Conservation (phyloP, 1,140 invertebrate genomes). For the Neoseiulus cucumeris region DNA sequence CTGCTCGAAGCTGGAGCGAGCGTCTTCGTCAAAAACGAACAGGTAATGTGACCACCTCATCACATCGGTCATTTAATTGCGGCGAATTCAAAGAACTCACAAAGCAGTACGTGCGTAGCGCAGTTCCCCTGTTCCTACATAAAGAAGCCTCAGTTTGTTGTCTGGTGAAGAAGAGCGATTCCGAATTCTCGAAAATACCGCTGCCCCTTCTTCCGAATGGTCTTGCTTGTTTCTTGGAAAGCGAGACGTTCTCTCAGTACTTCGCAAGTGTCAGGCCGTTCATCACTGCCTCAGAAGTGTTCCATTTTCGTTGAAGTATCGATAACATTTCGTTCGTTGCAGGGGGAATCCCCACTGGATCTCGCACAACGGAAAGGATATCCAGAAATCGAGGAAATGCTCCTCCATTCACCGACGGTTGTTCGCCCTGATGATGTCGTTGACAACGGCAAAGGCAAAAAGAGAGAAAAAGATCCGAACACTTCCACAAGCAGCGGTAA, state of each 20-base stretch:
- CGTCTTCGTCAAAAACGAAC: conserved; percentile 47
- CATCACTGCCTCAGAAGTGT: no score
- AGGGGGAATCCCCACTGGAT: conserved; percentile 70
- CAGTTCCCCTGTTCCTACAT: no score
- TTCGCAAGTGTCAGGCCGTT: no score
- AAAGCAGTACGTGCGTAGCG: no score
- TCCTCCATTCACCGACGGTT: conserved; percentile 40
- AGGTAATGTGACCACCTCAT: conserved; percentile 30
- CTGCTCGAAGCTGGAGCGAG: conserved; percentile 67
- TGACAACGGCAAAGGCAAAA: conserved; percentile 26
- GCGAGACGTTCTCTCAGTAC: no score
- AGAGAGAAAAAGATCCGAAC: conserved; percentile 27
- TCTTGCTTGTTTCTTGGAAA: no score
- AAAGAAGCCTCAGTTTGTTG: no score
- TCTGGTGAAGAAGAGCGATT: no score
- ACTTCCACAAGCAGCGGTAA: conserved; percentile 16
- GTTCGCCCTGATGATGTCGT: neutral
- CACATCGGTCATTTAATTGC: neutral
- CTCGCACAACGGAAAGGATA: conserved; percentile 69
- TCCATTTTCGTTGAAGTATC: no score
- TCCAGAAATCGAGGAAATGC: conserved; percentile 53
- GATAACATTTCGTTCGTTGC: conserved; percentile 25
- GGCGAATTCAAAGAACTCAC: no score
- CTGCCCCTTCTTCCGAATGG: no score
- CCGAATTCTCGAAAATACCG: no score